Evolutionary conservation across 53 echinoderm and acorn worm genomes (phyloP), one percentile per base, ranked within the genome.

Genomic region (Glandiceps talaboti): DNA sequence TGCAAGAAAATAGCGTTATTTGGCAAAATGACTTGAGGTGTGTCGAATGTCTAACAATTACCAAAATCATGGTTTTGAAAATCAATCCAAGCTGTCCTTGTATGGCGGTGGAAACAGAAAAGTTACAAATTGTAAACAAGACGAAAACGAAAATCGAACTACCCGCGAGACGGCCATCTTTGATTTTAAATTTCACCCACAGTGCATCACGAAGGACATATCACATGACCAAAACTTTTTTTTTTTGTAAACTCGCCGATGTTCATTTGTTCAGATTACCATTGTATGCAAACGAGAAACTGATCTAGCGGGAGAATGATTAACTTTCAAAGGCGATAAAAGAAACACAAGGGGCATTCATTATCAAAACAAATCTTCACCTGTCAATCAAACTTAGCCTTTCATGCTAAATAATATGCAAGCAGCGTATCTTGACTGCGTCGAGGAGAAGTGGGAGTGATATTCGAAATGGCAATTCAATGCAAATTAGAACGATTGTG

Each of bases 81-180:
- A n/a, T n/a, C n/a, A n/a, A n/a, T n/a, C n/a, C n/a, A n/a, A n/a
- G n/a, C n/a, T n/a, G n/a, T n/a, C n/a, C n/a, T n/a, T n/a, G n/a
- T n/a, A n/a, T n/a, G n/a, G n/a, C n/a, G n/a, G n/a, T n/a, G n/a
- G n/a, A n/a, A n/a, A n/a, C n/a, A n/a, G n/a, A n/a, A n/a, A n/a
- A n/a, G n/a, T n/a, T n/a, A n/a, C n/a, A n/a, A n/a, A n/a, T n/a
- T n/a, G n/a, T n/a, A n/a, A n/a, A n/a, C n/a, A n/a, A n/a, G n/a
- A n/a, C n/a, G n/a, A n/a, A n/a, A 20, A 45, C 6, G 20, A 6
- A 45, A 45, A 45, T 45, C 64, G 20, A 45, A 45, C 6, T 20
- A 45, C 64, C 64, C 64, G 64, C n/a, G n/a, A n/a, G n/a, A n/a
- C n/a, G n/a, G n/a, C 64, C 64, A 45, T 45, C 64, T 45, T 45